Conservation (phyloP, 2,888 invertebrate genomes). For the Eupeodes latifasciatus region DNA sequence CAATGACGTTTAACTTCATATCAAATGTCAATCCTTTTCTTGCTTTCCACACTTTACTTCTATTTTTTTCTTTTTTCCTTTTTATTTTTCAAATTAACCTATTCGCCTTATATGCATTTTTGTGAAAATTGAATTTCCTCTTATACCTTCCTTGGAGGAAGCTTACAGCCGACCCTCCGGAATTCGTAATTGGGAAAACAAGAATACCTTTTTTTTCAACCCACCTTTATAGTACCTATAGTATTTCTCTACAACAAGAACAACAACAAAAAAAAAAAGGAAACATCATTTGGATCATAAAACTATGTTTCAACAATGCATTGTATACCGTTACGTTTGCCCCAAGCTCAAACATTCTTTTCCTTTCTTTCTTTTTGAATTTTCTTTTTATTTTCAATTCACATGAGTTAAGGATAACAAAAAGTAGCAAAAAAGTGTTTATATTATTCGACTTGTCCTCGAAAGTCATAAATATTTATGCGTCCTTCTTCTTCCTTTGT, state of each 20-base stretch:
- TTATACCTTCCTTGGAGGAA: background rate
- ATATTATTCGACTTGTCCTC: constrained; percentile 56
- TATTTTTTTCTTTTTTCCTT: background rate
- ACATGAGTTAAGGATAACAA: constrained; percentile 58
- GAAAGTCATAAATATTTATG: constrained; percentile 45
- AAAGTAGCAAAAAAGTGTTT: constrained; percentile 39
- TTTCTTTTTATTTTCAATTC: constrained; percentile 23
- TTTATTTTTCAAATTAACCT: constrained; percentile 24
- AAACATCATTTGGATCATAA: constrained; percentile 32
- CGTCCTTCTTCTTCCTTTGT: constrained; percentile 13
- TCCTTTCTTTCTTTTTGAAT: background rate
- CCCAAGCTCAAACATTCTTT: constrained; percentile 20
- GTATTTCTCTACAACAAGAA: background rate
- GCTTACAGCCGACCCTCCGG: constrained; percentile 26
- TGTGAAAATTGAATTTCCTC: constrained; percentile 37
- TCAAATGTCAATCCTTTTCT: constrained; percentile 3
- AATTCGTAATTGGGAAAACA: constrained; percentile 35
- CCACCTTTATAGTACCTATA: no score
- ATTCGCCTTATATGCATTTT: constrained; percentile 13
- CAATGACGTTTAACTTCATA: no score
- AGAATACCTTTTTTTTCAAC: constrained; percentile 6
- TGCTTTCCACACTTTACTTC: background rate
- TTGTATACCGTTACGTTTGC: constrained; percentile 17
- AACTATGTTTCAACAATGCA: constrained; percentile 38
- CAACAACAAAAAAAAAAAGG: background rate